Base-by-base conservation (phyloP, 2,113 vertebrate species). In the Urocolius indicus region DNA sequence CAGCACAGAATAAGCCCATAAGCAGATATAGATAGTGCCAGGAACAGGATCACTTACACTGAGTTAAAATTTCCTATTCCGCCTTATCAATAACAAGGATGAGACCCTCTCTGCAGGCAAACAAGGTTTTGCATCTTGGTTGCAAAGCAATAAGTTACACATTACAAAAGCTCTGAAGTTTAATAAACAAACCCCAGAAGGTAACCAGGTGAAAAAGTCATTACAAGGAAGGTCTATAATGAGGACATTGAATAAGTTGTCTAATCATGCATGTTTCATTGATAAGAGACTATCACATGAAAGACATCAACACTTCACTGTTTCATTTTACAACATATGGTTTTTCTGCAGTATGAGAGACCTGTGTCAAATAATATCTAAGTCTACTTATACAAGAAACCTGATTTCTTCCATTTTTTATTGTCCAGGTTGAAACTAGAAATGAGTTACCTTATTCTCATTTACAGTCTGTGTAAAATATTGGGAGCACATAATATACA, bases 391-490 rank as follows among this genome's bases (percentile, higher is more conserved):
- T 20, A 46, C 7, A 77, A 73, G 27, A 80, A 95, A 32, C 45
- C 16, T 20, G 2, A 76, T 81, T 92, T 88, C 36, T 80, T 88
- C 43, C 4, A 24, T 63, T 66, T 90, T 74, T 43, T 62, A 30
- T 36, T 80, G 29, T 0, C 1, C 46, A 11, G 19, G 16, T 9
- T 80, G 38, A 87, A 55, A 78, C 20, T 41, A 29, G 84, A 48
- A 8, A 71, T n/a, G n/a, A n/a, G 6, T 18, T 59, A 59, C 2
- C 21, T 69, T 75, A 89, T 54, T 87, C 29, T 88, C 13, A 81
- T 58, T 87, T 89, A 83, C n/a, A 77, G 49, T 63, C 20, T 76
- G 66, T 94, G 66, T 61, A 89, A 75, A 90, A 76, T 69, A 80
- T 8, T 36, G 24, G 12, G 48, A 90, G 9, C 4, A 78, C 76